Base-by-base conservation (phyloP, 1,140 invertebrate genomes). In the Drosophila tsacasi region DNA sequence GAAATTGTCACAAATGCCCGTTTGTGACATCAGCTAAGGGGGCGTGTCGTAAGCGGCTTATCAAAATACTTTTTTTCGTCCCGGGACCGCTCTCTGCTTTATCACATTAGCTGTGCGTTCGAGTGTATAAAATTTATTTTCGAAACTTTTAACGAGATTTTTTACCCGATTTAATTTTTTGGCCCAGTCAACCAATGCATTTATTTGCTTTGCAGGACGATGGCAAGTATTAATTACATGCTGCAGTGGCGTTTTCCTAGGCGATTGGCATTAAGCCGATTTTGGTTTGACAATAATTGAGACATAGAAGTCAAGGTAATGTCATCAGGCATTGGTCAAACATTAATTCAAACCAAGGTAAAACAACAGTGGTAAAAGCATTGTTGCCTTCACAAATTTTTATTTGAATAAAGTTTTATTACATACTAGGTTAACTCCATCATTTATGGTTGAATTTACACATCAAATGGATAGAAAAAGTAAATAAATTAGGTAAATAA, bases 41-140 rank as follows among this genome's bases (percentile, higher is more conserved):
- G 49, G 74, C 44, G 75, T 78, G 75, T 63, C 68, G 61, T 83
- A 87, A 87, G 79, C 79, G 61, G 83, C 83, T 86, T 87, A 87
- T 73, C 83, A 87, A 87, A 87, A 83, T 83, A 69, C 65, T 86
- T 82, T 85, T 85, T 65, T 42, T 65, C 35, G 17, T 13, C 19
- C 37, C 19, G 21, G 44, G 15, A 32, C 67, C 9, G 30, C 32
- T 47, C 27, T 54, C 40, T 54, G 27, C 75, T 69, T 75, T 81
- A 87, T 80, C 83, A 83, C 59, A 83, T 83, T 71, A 81, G 77
- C 80, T 67, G 84, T 67, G 80, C 80, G 64, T 81, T 87, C 76
- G 80, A 89, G 84, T 83, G 69, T 44, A 81, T 81, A 59, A 89
- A 83, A 83, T 87, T 72, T 89, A 83, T 87, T 81, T 83, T 65